Conservation (phyloP, 2,888 invertebrate genomes). For the Acrocera orbiculus region DNA sequence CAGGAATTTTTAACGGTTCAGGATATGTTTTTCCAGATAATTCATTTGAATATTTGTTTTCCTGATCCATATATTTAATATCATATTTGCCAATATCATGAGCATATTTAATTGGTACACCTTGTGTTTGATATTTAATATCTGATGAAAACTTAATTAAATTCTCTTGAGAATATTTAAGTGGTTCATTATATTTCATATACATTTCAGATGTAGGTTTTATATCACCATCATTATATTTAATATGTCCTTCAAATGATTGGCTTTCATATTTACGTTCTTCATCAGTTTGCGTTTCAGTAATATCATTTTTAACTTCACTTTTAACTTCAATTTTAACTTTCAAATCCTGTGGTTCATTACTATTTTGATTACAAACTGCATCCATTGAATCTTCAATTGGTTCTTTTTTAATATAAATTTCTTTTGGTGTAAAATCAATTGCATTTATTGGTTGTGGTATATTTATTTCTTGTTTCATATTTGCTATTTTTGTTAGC, state of each 20-base stretch:
- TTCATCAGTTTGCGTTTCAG: constrained; percentile 27
- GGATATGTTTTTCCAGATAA: constrained; percentile 14
- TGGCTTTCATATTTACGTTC: constrained; percentile 36
- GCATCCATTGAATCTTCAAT: constrained; percentile 32
- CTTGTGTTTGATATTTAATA: constrained; percentile 32
- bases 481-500: constrained; percentile 28
- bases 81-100: constrained; percentile 23
- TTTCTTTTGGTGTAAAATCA: constrained; percentile 42
- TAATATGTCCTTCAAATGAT: constrained; percentile 16
- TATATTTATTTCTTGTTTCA: constrained; percentile 26
- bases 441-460: constrained; percentile 18
- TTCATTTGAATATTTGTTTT: constrained; percentile 23
- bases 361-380: constrained; percentile 31
- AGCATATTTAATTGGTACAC: constrained; percentile 13
- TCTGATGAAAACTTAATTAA: constrained; percentile 24
- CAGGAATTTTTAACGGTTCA: constrained; percentile 26
- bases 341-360: constrained; percentile 54
- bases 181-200: constrained; percentile 25
- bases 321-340: constrained; percentile 48
- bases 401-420: constrained; percentile 36
- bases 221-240: constrained; percentile 12
- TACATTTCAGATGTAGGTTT: constrained; percentile 16
- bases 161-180: constrained; percentile 21
- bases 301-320: constrained; percentile 22
- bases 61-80: constrained; percentile 29